These are phyloP conservation scores for Parambassis ranga DNA, from an alignment of 2,797 vertebrate genomes.

Conservation along the genomic window DNA sequence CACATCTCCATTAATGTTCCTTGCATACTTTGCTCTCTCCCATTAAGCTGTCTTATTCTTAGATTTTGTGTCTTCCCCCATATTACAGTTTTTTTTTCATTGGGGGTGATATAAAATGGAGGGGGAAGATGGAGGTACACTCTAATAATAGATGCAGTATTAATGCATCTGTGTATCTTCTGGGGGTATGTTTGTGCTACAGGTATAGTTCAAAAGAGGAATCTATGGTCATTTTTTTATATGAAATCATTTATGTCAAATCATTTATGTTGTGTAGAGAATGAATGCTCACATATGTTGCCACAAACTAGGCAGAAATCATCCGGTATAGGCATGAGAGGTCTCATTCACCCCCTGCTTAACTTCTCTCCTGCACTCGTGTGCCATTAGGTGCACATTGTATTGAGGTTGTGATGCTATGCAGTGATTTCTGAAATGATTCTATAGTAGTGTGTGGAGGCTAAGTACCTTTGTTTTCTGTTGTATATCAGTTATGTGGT, in stretches of 20 bases:
- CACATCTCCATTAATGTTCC: slow-evolving; percentile 1
- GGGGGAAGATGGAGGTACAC: slow-evolving; percentile 67
- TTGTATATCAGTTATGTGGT: not conserved
- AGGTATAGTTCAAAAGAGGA: not conserved
- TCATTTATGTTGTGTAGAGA: not conserved
- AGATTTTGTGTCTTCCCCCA: slow-evolving; percentile 41
- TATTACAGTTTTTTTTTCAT: slow-evolving; percentile 37
- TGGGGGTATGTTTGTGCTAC: not conserved
- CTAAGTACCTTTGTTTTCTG: not conserved
- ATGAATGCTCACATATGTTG: slow-evolving; percentile 2
- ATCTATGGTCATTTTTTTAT: not conserved
- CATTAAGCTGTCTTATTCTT: slow-evolving; percentile 9
- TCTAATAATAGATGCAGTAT: slow-evolving; percentile 52
- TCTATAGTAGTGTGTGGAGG: too few species aligned
- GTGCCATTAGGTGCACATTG: slow-evolving; percentile 48
- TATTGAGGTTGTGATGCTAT: slow-evolving; percentile 41
- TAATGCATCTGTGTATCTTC: slow-evolving; percentile 19
- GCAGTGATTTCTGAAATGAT: slow-evolving; percentile 25
- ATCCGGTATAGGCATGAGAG: not conserved
- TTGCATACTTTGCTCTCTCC: not conserved
- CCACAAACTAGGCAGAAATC: not conserved
- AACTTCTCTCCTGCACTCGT: slow-evolving; percentile 20
- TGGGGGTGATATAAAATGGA: slow-evolving; percentile 66
- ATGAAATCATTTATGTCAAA: not conserved
- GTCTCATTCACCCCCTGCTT: slow-evolving; percentile 15